Evolutionary conservation across 1,140 invertebrate genomes (phyloP).

Genomic region (Lepidurus arcticus): DNA sequence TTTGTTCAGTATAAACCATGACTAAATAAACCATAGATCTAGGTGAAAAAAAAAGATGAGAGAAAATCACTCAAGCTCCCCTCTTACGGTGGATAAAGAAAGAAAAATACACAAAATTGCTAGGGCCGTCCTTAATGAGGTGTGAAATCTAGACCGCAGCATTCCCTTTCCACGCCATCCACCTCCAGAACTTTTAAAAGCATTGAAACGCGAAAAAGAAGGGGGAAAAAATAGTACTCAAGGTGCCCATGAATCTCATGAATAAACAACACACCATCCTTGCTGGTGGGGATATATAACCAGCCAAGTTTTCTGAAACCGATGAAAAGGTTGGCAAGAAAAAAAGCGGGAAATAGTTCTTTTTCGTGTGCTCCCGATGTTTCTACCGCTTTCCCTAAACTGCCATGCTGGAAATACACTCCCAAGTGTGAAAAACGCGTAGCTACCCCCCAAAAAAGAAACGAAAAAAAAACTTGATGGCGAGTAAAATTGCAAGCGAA

Average conservation of each 20-base stretch:
- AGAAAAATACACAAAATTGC: not conserved
- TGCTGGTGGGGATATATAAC: not conserved
- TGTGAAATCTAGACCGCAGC: slow-evolving; percentile 18
- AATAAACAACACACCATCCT: not conserved
- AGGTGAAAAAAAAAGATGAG: not conserved
- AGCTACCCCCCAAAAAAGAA: not conserved
- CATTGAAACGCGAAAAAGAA: not conserved
- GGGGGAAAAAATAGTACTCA: not conserved
- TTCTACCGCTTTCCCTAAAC: not conserved
- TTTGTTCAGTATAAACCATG: not conserved
- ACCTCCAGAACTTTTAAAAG: not conserved
- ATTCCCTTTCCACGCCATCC: slow-evolving; percentile 21
- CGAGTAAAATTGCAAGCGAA: not conserved
- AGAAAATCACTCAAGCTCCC: not conserved
- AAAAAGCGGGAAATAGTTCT: not conserved
- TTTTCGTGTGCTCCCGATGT: slow-evolving; percentile 2
- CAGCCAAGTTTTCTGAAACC: not conserved
- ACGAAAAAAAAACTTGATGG: not conserved
- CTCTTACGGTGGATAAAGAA: not conserved
- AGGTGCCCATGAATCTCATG: slow-evolving; percentile 21
- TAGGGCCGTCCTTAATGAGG: not conserved
- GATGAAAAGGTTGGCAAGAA: not conserved
- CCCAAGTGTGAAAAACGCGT: not conserved
- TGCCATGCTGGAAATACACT: not conserved
- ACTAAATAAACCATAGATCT: slow-evolving; percentile 14